phyloP scores from a whole-genome alignment of 2,113 vertebrate genomes.

The Pteronura brasiliensis region DNA sequence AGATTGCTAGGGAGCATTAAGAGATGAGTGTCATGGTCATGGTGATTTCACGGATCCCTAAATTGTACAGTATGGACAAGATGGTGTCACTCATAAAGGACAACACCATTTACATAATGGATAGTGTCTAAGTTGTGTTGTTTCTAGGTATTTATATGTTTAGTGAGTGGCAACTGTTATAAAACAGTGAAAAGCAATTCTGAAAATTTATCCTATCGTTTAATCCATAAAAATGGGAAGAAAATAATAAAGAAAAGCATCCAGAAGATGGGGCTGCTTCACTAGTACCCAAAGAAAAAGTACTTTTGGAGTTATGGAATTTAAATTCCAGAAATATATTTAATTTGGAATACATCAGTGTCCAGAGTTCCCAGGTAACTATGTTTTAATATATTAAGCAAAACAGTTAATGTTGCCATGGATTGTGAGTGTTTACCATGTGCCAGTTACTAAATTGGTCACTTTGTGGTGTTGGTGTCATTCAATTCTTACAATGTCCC shows the following conservation, averaged over 20 bases:
- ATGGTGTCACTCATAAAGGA: neutral
- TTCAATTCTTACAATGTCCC: neutral
- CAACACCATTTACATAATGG: neutral
- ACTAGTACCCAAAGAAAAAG: conserved; percentile 7
- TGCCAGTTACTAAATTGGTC: neutral
- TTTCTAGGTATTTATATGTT: neutral
- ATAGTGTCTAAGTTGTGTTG: neutral
- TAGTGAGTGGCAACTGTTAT: neutral
- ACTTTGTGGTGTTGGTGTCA: neutral
- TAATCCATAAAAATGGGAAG: conserved; percentile 33
- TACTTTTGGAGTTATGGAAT: neutral
- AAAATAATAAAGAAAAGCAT: conserved; percentile 43
- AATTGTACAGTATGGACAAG: neutral
- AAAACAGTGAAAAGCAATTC: conserved; percentile 4
- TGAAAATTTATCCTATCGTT: conserved; percentile 35
- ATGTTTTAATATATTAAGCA: neutral
- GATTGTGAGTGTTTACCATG: neutral
- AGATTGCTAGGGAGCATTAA: neutral
- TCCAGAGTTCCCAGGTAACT: neutral
- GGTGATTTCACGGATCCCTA: neutral
- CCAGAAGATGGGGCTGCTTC: neutral
- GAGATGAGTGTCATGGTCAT: neutral
- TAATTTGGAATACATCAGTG: conserved; percentile 39
- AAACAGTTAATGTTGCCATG: neutral
- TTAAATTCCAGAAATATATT: neutral